phyloP scores from a whole-genome alignment of 2,113 vertebrate species.

The Gopherus flavomarginatus region DNA sequence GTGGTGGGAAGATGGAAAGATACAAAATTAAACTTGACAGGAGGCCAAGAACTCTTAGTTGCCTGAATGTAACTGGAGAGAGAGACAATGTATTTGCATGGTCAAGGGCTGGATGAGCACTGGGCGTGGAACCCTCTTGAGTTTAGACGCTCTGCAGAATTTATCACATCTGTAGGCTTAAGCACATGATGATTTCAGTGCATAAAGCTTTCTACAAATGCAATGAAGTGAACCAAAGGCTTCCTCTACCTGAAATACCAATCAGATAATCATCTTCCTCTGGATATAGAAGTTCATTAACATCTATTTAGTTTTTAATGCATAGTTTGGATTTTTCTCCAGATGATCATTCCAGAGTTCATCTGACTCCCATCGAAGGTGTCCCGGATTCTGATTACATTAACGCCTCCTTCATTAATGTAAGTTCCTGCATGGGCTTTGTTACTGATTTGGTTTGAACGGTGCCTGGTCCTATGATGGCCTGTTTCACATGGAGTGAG shows the following conservation, averaged over 20 bases:
- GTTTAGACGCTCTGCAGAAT: rapidly evolving
- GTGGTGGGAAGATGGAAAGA: neutral
- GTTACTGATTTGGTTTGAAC: neutral
- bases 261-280: rapidly evolving
- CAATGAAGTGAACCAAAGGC: neutral
- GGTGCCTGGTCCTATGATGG: rapidly evolving
- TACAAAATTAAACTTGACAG: neutral
- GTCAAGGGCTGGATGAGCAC: neutral
- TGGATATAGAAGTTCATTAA: rapidly evolving
- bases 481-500: neutral
- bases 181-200: neutral
- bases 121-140: rapidly evolving
- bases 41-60: neutral
- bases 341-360: slow-evolving; percentile 98
- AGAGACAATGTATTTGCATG: neutral
- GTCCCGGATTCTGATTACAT: slow-evolving; percentile 99
- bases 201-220: neutral
- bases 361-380: slow-evolving; percentile 93
- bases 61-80: neutral
- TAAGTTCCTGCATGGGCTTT: slow-evolving; percentile 74
- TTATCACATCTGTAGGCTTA: neutral
- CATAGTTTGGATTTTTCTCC: neutral
- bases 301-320: neutral
- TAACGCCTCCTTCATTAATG: slow-evolving; percentile 98
- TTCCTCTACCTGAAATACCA: neutral